Evolutionary conservation across 2,797 vertebrate species (phyloP).

Genomic region (Anas bernieri): DNA sequence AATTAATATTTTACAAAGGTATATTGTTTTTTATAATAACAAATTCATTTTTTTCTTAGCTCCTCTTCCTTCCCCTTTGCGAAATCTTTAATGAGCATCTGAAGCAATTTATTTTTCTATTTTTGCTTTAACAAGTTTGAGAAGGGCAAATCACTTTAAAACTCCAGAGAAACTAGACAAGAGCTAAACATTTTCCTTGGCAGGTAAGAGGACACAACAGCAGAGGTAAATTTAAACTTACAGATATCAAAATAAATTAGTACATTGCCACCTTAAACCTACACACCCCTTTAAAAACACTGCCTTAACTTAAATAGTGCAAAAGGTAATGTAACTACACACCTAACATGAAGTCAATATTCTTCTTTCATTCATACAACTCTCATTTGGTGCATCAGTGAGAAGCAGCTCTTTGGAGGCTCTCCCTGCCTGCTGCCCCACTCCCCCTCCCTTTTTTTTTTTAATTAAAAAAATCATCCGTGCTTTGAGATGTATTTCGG

Average conservation of each 20-base stretch:
- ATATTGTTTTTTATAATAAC: conserved; percentile 44
- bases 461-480: neutral
- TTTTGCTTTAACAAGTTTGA: conserved; percentile 32
- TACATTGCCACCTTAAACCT: neutral
- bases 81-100: neutral
- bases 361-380: neutral
- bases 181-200: conserved; percentile 41
- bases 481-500: neutral
- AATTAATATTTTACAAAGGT: conserved; percentile 64
- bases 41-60: neutral
- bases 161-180: neutral
- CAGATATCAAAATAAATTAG: neutral
- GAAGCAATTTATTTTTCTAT: conserved; percentile 37
- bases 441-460: neutral
- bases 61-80: neutral
- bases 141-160: conserved; percentile 39
- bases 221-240: conserved; percentile 32
- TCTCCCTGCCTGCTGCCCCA: neutral
- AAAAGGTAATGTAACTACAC: neutral
- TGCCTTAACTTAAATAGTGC: conserved; percentile 34
- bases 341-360: neutral
- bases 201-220: neutral
- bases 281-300: neutral
- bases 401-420: neutral
- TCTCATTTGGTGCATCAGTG: neutral